A percentile compares a stretch with the other conserved stretches of the same genome.
phyloP scores from a whole-genome alignment of 2,113 vertebrate genomes.

The Amblyornis subalaris region DNA sequence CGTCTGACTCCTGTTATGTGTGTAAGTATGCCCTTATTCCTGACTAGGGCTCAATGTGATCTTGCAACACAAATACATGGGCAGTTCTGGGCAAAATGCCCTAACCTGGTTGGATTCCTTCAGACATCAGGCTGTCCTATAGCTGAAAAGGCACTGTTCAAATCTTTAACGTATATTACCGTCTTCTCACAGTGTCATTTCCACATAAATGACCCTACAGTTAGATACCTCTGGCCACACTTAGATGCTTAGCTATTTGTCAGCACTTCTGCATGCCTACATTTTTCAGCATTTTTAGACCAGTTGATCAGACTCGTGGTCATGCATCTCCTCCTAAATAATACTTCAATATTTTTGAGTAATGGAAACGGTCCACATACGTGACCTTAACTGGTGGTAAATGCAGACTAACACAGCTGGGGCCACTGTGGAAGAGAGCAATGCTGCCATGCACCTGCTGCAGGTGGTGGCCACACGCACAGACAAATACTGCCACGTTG shows the following conservation, averaged over 20 bases:
- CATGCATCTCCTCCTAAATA: background rate
- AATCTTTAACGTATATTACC: background rate
- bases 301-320: background rate
- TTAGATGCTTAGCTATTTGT: background rate
- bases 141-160: conserved; percentile 45
- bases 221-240: background rate
- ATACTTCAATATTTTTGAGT: background rate
- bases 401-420: background rate
- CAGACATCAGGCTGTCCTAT: background rate
- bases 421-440: background rate
- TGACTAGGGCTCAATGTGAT: background rate
- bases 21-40: background rate
- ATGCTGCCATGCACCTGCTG: background rate
- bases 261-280: background rate
- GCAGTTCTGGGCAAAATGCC: background rate
- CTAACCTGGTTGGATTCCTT: background rate
- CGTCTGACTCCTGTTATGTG: background rate
- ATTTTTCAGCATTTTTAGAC: background rate
- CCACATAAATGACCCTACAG: background rate
- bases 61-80: background rate
- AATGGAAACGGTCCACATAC: background rate
- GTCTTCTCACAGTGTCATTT: background rate
- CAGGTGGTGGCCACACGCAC: background rate
- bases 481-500: background rate
- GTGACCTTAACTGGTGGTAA: background rate